Evolutionary conservation across 1,140 invertebrate genomes (phyloP).

Genomic region (Drosophila subpulchrella): DNA sequence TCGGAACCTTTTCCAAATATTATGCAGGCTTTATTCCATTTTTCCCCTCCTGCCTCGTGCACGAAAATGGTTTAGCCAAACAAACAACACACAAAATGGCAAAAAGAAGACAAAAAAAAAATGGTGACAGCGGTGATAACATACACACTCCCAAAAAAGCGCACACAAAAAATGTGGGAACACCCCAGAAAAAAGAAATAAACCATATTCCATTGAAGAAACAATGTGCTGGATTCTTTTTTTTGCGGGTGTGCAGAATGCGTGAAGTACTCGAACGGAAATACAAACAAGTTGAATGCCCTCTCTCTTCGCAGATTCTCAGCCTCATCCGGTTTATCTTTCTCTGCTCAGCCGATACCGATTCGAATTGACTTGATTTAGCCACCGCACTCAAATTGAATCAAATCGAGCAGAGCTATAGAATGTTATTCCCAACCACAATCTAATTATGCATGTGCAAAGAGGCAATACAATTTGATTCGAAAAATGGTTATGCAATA

Average conservation of each 20-base stretch:
- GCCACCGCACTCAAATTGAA: slow-evolving; percentile 19
- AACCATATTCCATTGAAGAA: slow-evolving; percentile 26
- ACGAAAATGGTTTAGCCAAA: slow-evolving; percentile 38
- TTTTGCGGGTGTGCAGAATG: not conserved
- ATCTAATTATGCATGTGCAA: slow-evolving; percentile 8
- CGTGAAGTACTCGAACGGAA: slow-evolving; percentile 22
- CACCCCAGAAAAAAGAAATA: not conserved
- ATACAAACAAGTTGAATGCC: slow-evolving; percentile 30
- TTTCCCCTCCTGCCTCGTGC: not conserved
- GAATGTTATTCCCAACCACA: slow-evolving; percentile 7
- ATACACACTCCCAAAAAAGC: slow-evolving; percentile 32
- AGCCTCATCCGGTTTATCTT: not conserved
- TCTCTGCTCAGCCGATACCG: slow-evolving; percentile 5
- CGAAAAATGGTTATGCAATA: not conserved
- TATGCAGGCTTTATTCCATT: slow-evolving; percentile 56
- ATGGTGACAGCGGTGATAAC: slow-evolving; percentile 74
- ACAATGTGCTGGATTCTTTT: slow-evolving; percentile 10
- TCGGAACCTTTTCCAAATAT: slow-evolving; percentile 45
- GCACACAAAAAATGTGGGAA: not conserved
- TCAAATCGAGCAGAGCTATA: slow-evolving; percentile 8
- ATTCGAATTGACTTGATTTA: slow-evolving; percentile 35
- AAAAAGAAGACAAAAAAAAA: slow-evolving; percentile 57
- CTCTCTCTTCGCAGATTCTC: not conserved
- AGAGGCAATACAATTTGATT: slow-evolving; percentile 1
- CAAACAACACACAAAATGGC: slow-evolving; percentile 28